These are phyloP conservation scores for Amphimallon solstitiale DNA, from an alignment of 2,888 invertebrate genomes.

Conservation along the genomic window DNA sequence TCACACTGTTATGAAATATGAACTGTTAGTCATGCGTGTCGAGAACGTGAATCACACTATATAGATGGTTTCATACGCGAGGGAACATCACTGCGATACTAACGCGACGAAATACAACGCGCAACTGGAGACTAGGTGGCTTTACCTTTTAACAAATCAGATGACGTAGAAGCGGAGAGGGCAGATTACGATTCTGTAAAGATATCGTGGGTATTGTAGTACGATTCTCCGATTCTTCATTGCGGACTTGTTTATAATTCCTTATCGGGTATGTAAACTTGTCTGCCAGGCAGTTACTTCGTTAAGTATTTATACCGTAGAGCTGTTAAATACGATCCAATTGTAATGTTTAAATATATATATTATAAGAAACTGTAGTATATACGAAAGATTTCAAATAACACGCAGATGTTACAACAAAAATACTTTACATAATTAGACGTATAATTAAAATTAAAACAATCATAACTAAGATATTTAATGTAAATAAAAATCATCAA, in stretches of 20 bases:
- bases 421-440: too few relatives aligned
- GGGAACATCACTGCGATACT: background rate
- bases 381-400: too few relatives aligned
- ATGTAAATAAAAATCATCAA: too few relatives aligned
- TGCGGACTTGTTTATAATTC: slow-evolving; percentile 14
- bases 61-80: slow-evolving; percentile 4
- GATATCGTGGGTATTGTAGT: slow-evolving; percentile 33
- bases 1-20: slow-evolving; percentile 3
- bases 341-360: too few relatives aligned
- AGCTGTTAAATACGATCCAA: too few relatives aligned
- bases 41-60: slow-evolving; percentile 43
- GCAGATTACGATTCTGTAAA: slow-evolving; percentile 31
- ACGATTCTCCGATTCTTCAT: background rate
- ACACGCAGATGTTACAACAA: too few relatives aligned
- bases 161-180: slow-evolving; percentile 36
- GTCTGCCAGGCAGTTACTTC: background rate
- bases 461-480: too few relatives aligned
- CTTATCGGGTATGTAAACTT: slow-evolving; percentile 12
- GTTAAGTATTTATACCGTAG: too few relatives aligned
- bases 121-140: slow-evolving; percentile 31
- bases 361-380: too few relatives aligned
- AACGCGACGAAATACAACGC: slow-evolving; percentile 7
- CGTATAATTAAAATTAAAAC: too few relatives aligned
- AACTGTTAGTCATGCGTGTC: slow-evolving; percentile 39
- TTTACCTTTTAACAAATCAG: slow-evolving; percentile 40